Evolutionary conservation across 2,797 vertebrate genomes (phyloP), one percentile per base, ranked within the genome.

Genomic region (Bryconaethiops microstoma): DNA sequence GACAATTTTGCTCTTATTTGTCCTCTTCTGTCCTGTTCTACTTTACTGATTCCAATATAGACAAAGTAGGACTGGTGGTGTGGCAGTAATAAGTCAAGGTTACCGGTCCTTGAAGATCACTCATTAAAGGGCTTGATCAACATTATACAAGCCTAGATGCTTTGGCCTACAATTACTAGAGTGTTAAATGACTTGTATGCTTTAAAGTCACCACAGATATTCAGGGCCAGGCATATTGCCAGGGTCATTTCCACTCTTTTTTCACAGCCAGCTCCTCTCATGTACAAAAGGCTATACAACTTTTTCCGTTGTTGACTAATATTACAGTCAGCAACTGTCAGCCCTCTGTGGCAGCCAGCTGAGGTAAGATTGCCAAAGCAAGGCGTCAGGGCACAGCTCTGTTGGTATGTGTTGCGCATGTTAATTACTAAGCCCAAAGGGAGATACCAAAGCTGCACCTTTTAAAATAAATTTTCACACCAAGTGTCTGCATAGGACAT

Each of bases 361-460:
- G 60, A 71, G 14, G 57, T 62, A 59, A 40, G 45, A 79, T 40
- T 57, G 54, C 29, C 64, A 29, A 10, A 19, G 12, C 25, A 40
- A 59, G 35, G 17, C 17, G 45, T 42, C 21, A 52, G 64, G 67
- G 67, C 54, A 71, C 25, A 71, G 17, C 77, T 62, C 8, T 40
- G 14, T 42, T 17, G 60, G 13, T 42, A 25, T 72, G 65, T 78
- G 76, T 59, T 60, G 67, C 71, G 67, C 29, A 40, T 78, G 57
- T 64, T 60, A 74, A 74, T 74, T 74, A 74, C 39, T 6, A 2
- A 57, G 19, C 70, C 55, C 50, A 35, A 2, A 57, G 12, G 12
- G 65, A 68, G 65, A 48, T 7, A 35, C 48, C 29, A 39, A 39
- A 39, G 12, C 35, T 60, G 16, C 2, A 10, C 50, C 39, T 55